Base-by-base conservation (phyloP, 2,888 invertebrate species). In the Polydrusus tereticollis region DNA sequence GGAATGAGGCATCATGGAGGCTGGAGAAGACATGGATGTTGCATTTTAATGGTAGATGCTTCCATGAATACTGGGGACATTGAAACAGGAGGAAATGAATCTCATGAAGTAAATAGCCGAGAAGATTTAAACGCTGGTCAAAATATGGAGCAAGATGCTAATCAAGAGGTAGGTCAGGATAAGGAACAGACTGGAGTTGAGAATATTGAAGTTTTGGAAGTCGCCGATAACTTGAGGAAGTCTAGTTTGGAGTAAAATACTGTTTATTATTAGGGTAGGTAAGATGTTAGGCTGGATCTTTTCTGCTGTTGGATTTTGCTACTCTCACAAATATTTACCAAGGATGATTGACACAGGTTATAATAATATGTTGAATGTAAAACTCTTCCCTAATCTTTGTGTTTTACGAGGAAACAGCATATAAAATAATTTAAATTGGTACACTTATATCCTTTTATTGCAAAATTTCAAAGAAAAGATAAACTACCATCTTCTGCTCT, bases 201-300 rank as follows among this genome's bases (percentile, higher is more conserved):
- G 18, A 29, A 55, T 8, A 18, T 33, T 26, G 16, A 29, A 55
- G 52, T 55, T 16, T 14, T 18, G 8, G 52, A 55, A 18, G 52
- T 55, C 16, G 23, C 18, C 1, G 10, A 55, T 29, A 55, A 29
- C 18, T 55, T 55, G 4, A 55, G 29, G 12, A 55, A 29, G 29
- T 55, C 52, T 29, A 55, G 52, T 29, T 33, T 55, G 29, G 52
- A 55, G 23, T 55, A 29, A 55, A 16, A 16, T 8, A 12, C 4
- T 29, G 29, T 33, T 55, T 55, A 16, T 55, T 55, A 29, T 55
- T 29, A 29, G 7, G 52, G 29, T 55, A 50, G 26, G 26, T 26
- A 41, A 41, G 41, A 41, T 29, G 16, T 21, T 47, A 23, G 47
- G n/a, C n/a, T n/a, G n/a, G n/a, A n/a, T n/a, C n/a, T n/a, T n/a